Conservation (phyloP, 2,888 invertebrate species). For the Stenurella melanura region DNA sequence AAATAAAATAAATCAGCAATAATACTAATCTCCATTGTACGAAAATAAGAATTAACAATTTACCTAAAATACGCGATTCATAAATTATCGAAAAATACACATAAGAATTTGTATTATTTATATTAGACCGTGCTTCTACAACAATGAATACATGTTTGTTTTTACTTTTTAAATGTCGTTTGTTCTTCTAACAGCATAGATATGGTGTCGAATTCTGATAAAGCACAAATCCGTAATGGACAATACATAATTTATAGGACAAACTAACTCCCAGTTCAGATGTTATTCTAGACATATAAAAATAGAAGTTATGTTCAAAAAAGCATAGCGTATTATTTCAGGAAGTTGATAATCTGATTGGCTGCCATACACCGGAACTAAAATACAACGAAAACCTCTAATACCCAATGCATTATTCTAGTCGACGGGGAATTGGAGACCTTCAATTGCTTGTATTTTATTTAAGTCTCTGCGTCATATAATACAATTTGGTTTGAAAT, state of each 20-base stretch:
- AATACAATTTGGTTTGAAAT: no score
- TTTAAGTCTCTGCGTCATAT: not conserved
- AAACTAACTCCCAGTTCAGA: not conserved
- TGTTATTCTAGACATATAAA: conserved; percentile 29
- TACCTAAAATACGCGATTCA: no score
- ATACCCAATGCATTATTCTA: conserved; percentile 25
- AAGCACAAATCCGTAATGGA: not conserved
- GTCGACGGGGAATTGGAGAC: not conserved
- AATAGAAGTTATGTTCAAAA: conserved; percentile 24
- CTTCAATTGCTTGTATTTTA: conserved; percentile 19
- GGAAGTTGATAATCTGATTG: conserved; percentile 30
- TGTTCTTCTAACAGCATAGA: no score
- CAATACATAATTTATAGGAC: not conserved
- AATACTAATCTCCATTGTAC: no score
- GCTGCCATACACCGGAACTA: conserved; percentile 22
- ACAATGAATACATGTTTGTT: no score
- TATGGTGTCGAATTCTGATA: not conserved
- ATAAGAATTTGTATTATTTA: no score
- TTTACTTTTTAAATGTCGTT: no score
- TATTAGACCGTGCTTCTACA: no score
- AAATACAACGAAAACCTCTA: conserved; percentile 18
- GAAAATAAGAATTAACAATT: no score
- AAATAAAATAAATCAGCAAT: no score
- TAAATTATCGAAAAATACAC: no score
- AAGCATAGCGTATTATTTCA: conserved; percentile 35